Base-by-base conservation (phyloP, 1,140 invertebrate genomes). In the Zaprionus kolodkinae region DNA sequence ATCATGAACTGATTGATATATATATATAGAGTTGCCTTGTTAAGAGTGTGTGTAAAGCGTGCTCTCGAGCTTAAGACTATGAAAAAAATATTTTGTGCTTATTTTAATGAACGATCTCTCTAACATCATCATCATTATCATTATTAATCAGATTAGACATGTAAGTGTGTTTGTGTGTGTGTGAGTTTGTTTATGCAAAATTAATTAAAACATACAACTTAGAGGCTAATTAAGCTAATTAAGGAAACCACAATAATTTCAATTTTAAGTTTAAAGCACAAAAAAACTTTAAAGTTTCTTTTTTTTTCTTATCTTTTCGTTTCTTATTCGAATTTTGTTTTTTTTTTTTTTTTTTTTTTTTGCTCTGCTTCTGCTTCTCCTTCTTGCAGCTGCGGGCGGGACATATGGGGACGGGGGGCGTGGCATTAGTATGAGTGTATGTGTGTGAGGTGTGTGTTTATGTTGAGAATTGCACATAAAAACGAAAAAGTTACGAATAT, bases 191-290 rank as follows among this genome's bases (percentile, higher is more conserved):
- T 45, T 59, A 64, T 71, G 63, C 64, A 48, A 68, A 71, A 67
- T 59, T 55, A 76, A 73, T 73, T 64, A 73, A 57, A 72, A 57
- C 33, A 61, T 76, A 72, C 5, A 75, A 72, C 84, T 87, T 87
- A 87, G 71, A 62, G 45, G 45, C 45, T 50, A 50, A 25, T 50
- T 50, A 50, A 65, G 72, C 84, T 87, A 87, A 72, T 88, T 87
- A 87, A 87, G 84, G 82, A 86, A 86, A 86, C 82, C 83, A 86
- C 76, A 81, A 73, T 82, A 78, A 81, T 78, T 80, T 76, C 75
- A 77, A 62, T 81, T 45, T 68, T 52, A 69, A 65, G 61, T 74
- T 74, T 76, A 66, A 72, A 76, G 56, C 45, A 69, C 21, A 66
- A 68, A 71, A 68, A 50, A 77, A 73, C 72, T 62, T 63, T 27